These are phyloP conservation scores for Barnardius zonarius DNA, from an alignment of 2,113 vertebrate genomes.

Conservation along the genomic window DNA sequence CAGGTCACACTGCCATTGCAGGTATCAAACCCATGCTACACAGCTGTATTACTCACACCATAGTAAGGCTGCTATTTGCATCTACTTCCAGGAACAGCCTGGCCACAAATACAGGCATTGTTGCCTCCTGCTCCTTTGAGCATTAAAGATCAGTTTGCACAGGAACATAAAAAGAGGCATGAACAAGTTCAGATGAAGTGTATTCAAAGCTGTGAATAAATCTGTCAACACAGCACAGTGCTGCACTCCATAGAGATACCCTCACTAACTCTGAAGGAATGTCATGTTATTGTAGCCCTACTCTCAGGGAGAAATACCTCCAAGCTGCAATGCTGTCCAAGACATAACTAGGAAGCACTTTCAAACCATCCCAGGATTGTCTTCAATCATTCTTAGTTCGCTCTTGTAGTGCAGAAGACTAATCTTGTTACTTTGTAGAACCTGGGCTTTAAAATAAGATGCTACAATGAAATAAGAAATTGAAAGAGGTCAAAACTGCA, in stretches of 20 bases:
- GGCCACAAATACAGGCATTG: neutral
- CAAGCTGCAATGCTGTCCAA: neutral
- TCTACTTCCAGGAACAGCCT: neutral
- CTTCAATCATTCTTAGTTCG: constrained; percentile 42
- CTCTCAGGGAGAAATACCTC: constrained; percentile 12
- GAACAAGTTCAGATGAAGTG: constrained; percentile 9
- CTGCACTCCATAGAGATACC: neutral
- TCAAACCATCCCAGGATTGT: constrained; percentile 20
- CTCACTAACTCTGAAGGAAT: constrained; percentile 15
- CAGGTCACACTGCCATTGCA: neutral
- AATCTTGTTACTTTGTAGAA: constrained; percentile 36
- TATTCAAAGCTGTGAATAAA: constrained; percentile 39
- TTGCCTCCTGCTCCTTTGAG: neutral
- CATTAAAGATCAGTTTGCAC: constrained; percentile 19
- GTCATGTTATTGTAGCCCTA: neutral
- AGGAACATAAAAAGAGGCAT: neutral
- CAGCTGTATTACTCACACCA: neutral
- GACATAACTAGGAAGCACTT: constrained; percentile 31
- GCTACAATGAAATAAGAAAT: constrained; percentile 39
- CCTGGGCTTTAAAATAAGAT: constrained; percentile 40
- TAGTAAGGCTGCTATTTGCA: neutral
- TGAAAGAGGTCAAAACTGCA: constrained; percentile 2
- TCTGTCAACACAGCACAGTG: neutral
- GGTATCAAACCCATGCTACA: neutral
- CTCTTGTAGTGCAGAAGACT: neutral